Evolutionary conservation across 2,888 invertebrate genomes (phyloP).

Genomic region (Dione juno): DNA sequence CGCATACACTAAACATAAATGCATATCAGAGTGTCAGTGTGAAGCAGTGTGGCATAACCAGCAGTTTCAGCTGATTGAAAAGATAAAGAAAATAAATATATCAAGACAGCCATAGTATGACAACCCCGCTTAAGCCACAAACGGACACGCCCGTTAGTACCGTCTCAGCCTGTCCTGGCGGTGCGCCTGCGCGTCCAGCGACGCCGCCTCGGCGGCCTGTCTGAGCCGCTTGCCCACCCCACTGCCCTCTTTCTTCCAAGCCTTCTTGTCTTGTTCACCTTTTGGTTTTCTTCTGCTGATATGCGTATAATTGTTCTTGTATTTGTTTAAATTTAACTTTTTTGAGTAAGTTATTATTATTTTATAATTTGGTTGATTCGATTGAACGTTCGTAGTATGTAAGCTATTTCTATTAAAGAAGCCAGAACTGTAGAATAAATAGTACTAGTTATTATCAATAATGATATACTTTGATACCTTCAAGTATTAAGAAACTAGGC

Average conservation of each 20-base stretch:
- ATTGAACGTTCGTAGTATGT: no score
- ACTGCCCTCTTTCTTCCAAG: constrained; percentile 69
- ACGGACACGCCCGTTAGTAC: no score
- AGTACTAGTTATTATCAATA: constrained; percentile 26
- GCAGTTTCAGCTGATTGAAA: no score
- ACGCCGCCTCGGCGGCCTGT: constrained; percentile 70
- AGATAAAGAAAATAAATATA: no score
- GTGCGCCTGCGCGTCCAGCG: constrained; percentile 60
- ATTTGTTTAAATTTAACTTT: no score
- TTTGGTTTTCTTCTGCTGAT: constrained; percentile 79
- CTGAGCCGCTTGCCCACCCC: constrained; percentile 68
- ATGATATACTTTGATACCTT: constrained; percentile 7
- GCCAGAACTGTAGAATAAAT: no score
- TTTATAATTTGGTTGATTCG: no score
- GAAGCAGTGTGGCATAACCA: not conserved
- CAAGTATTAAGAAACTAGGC: constrained; percentile 2
- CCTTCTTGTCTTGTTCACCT: constrained; percentile 59
- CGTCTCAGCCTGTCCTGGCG: constrained; percentile 74
- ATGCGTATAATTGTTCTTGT: constrained; percentile 9
- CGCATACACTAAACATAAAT: not conserved
- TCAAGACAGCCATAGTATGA: no score
- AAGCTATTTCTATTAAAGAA: no score
- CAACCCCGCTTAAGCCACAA: no score
- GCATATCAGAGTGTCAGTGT: not conserved
- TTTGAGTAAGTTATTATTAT: no score